phyloP scores from a whole-genome alignment of 2,797 vertebrate genomes.

The Oryzias dopingdopingensis region DNA sequence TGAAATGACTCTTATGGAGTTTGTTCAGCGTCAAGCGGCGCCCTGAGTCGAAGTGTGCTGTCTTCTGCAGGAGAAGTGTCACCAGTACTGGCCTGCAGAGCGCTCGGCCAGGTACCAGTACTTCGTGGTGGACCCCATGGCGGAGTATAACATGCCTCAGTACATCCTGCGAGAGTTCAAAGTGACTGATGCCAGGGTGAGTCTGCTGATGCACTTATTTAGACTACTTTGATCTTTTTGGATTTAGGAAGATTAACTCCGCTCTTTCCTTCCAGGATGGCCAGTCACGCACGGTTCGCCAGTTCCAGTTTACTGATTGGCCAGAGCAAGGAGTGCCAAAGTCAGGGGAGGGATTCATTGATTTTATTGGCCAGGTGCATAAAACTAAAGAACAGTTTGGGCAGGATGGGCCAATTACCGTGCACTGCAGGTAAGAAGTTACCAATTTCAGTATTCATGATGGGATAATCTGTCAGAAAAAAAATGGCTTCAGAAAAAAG shows the following conservation, averaged over 20 bases:
- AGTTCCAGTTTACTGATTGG: conserved; percentile 99
- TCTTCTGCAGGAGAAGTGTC: conserved; percentile 90
- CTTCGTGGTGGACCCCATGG: conserved; percentile 99
- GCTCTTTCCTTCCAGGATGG: conserved; percentile 83
- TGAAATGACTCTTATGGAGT: conserved; percentile 1
- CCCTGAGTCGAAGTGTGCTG: conserved; percentile 26
- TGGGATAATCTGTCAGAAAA: too few species aligned
- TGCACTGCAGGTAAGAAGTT: conserved; percentile 91
- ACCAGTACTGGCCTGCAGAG: conserved; percentile 98
- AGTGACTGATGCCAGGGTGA: conserved; percentile 97
- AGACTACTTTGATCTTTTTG: background rate
- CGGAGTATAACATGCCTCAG: conserved; percentile 99
- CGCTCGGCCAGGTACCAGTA: conserved; percentile 97
- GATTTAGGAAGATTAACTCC: background rate
- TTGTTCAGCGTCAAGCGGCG: conserved; percentile 1
- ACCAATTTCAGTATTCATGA: too few species aligned
- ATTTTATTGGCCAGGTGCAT: conserved; percentile 99
- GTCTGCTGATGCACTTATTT: conserved; percentile 31
- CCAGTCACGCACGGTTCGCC: conserved; percentile 95
- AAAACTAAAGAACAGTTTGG: conserved; percentile 99
- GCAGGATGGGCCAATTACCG: conserved; percentile 96
- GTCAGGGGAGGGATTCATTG: conserved; percentile 98
- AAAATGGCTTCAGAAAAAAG: too few species aligned
- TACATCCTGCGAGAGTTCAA: conserved; percentile 98
- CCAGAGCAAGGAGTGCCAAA: conserved; percentile 99